Percentiles rank a stretch among this genome's conserved stretches.
These are phyloP conservation scores for Tenthredo notha DNA, from an alignment of 2,888 invertebrate species.

Conservation along the genomic window DNA sequence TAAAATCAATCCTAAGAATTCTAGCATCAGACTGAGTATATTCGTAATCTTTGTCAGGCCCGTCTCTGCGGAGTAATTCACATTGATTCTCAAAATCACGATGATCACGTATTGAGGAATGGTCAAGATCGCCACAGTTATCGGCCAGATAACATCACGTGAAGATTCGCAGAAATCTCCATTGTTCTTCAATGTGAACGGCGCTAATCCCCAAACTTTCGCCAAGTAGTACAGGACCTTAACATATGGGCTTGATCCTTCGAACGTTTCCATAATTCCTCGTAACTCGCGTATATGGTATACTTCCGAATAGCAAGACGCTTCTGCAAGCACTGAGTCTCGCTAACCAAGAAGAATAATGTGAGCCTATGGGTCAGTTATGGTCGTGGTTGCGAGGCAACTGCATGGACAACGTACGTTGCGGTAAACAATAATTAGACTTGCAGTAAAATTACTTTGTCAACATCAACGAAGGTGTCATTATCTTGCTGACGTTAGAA, in stretches of 20 bases:
- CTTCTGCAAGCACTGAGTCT: neutral
- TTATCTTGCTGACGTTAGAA: neutral
- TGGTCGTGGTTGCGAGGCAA: neutral
- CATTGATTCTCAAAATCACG: neutral
- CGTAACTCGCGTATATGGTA: neutral
- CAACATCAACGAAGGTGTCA: neutral
- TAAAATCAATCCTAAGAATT: neutral
- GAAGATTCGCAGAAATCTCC: neutral
- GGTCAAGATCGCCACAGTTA: neutral
- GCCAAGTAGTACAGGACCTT: neutral
- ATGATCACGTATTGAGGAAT: neutral
- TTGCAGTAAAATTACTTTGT: neutral
- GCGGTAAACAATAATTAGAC: neutral
- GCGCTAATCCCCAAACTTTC: conserved; percentile 25
- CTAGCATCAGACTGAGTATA: neutral
- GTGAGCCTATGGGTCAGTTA: neutral
- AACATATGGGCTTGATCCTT: neutral
- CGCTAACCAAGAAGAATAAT: neutral
- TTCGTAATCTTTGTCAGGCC: neutral
- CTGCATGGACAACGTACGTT: neutral
- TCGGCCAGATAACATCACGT: neutral
- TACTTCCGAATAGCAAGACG: neutral
- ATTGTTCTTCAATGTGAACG: neutral
- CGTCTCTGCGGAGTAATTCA: neutral
- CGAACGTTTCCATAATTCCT: neutral